Base-by-base conservation (phyloP, 1,140 invertebrate species). In the Drosophila insularis region DNA sequence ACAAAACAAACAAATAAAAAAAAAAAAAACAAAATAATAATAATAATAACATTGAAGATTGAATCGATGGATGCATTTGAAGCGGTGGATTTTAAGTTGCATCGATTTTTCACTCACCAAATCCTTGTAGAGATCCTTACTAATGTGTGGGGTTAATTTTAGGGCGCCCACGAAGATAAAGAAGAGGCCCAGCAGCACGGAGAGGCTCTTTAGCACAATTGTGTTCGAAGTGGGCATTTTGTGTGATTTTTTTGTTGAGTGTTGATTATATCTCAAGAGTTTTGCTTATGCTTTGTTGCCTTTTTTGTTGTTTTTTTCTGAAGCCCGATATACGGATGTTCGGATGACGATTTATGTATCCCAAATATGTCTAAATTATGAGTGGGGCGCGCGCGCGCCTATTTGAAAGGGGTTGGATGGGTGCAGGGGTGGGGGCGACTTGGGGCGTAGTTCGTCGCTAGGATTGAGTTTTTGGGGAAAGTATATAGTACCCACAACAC, bases 41-140 rank as follows among this genome's bases (percentile, higher is more conserved):
- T 73, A 81, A 37, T 37, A 2, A 11, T 35, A n/a, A n/a, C n/a
- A n/a, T n/a, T 35, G 56, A 84, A 76, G 35, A 11, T 11, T 37
- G 61, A 39, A 54, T 14, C 66, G 17, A 35, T 55, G 23, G 27
- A 21, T 8, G 17, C 27, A 75, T 60, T 27, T 23, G 4, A n/a
- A 65, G 6, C 21, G 27, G 32, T 35, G 17, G 35, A 58, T 19
- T 19, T 19, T 53, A 10, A 21, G 11, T 40, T 7, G 0, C 40
- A 85, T 81, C 59, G 78, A 89, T 86, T 86, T 82, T 79, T 68
- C 40, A 71, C 95, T 95, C 93, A 99, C 98, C 95, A 99, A 95
- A 94, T 99, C 98, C 94, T 98, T 98, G 92, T 99, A 98, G 61
- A 99, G 94, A 92, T 99, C 98, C 93, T 97, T 97, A 85, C 97